Conservation (phyloP, 2,797 vertebrate species). For the Cynodonichthys magdalenae region DNA sequence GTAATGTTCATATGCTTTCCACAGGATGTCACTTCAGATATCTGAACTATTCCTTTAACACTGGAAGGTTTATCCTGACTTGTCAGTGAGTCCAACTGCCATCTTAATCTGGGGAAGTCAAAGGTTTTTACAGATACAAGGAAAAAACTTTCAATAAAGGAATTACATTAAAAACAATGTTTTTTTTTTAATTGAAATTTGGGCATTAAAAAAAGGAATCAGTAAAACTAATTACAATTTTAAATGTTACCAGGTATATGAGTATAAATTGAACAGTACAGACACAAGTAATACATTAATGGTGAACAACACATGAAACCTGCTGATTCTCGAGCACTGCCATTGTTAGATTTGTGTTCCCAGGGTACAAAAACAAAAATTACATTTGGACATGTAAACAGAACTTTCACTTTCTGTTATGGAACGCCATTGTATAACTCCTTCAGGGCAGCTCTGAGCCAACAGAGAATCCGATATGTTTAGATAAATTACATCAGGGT, state of each 20-base stretch:
- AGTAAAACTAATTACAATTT: no score
- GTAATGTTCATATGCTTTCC: no score
- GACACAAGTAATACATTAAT: not conserved
- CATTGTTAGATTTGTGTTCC: not conserved
- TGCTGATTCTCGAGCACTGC: not conserved
- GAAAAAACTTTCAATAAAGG: no score
- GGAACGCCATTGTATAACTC: not conserved
- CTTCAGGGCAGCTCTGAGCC: slow-evolving; percentile 1
- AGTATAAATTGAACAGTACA: no score
- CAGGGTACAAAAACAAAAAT: not conserved
- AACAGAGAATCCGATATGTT: not conserved
- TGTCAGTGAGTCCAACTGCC: not conserved
- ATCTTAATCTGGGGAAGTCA: no score
- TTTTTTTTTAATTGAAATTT: no score
- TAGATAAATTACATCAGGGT: slow-evolving; percentile 4
- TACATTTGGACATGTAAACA: slow-evolving; percentile 3
- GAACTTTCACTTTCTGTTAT: not conserved
- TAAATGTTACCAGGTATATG: no score
- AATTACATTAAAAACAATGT: no score
- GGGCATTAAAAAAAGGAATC: no score
- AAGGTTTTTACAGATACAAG: no score
- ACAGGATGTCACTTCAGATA: no score
- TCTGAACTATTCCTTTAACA: not conserved
- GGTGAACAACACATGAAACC: not conserved
- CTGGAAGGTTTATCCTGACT: not conserved